Base-by-base conservation (phyloP, 1,140 invertebrate genomes). In the Drosophila mauritiana region DNA sequence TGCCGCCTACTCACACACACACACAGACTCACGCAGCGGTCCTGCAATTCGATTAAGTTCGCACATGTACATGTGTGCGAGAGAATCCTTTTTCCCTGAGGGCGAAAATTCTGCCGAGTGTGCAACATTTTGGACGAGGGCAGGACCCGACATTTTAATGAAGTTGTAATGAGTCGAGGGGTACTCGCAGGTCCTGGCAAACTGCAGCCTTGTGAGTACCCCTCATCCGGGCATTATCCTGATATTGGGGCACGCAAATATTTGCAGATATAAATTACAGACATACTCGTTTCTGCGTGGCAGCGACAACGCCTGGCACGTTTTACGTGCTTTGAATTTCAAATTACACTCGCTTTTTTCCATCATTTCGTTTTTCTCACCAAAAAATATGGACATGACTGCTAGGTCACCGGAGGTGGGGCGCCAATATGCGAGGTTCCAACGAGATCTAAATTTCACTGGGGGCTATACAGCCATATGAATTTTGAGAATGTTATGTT, bases 181-280 rank as follows among this genome's bases (percentile, higher is more conserved):
- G 49, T 55, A 15, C 4, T 37, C n/a, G 15, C 53, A 36, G 31
- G 49, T 61, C 51, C 46, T 80, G 77, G 58, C 73, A 62, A 77
- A 65, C 63, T 78, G 68, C 82, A 81, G 34, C 58, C 43, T 62
- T 42, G 12, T 36, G 49, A 48, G 46, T 43, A n/a, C 25, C 17
- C 34, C n/a, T 15, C 34, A 11, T 57, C n/a, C 22, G 36, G 22
- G 58, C 42, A 22, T 12, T 11, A 15, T 39, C 17, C 39, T 25
- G n/a, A 17, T 39, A 17, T 63, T 56, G 48, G 84, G 62, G 61
- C 69, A 68, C 56, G 65, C 79, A 86, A 86, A 86, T 86, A 86
- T 86, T 88, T 86, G 63, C 70, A 75, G 70, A 86, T 88, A 82
- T 88, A 86, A 86, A 86, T 86, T 86, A 79, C 83, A 83, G 61